Evolutionary conservation across 1,140 invertebrate genomes (phyloP), one percentile per base, ranked within the genome.

Genomic region (Colletes latitarsis): DNA sequence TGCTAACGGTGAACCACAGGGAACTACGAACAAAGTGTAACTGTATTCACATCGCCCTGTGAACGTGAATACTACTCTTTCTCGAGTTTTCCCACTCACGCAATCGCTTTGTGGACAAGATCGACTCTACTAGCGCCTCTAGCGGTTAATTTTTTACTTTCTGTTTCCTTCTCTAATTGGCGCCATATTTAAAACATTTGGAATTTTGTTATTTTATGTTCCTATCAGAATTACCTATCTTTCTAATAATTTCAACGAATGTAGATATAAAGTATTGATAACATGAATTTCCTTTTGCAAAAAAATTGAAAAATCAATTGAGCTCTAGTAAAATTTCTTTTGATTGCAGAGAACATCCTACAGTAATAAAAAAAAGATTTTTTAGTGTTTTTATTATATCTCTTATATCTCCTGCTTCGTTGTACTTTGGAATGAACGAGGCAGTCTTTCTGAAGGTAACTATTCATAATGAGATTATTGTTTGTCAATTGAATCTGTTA

Each of bases 291-390:
- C 43, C 43, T 3, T 14, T 10, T 17, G 19, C 14, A 15, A 12
- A 41, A 49, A 5, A 12, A 0, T 43, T 3, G 8, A 9, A 39
- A 46, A 41, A 19, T 17, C 8, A 64, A 19, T 19, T 19, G 52
- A 64, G 64, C 17, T 30, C 1, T 46, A 30, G 17, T 72, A 49
- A 19, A 49, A 15, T 21, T 62, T 6, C 1, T 14, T 91, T 87
- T 82, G 89, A 85, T 87, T 96, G 88, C 93, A 97, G 97, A 87
- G 96, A 98, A 91, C 97, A 98, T 93, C 97, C 97, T 8, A 95
- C 96, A n/a, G 97, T 96, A 4, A 98, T 99, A 82, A 98, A 97
- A 89, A 95, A 95, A 91, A 95, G 98, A 89, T 98, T 98, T 91
- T 94, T 97, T 66, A 98, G 97, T 93, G 97, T 98, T 0, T 95